phyloP scores from a whole-genome alignment of 2,113 vertebrate genomes.

The Aldabrachelys gigantea region DNA sequence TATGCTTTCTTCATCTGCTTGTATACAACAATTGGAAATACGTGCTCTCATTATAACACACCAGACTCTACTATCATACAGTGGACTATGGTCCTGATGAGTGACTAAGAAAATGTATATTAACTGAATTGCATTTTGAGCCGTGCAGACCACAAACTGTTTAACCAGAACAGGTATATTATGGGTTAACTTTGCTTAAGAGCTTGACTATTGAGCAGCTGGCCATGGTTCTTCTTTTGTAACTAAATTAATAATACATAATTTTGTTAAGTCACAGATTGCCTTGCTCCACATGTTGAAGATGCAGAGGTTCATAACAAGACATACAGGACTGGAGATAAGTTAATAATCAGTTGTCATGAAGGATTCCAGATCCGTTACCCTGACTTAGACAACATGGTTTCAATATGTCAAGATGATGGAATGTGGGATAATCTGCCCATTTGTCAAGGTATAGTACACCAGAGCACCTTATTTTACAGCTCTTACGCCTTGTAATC shows the following conservation, averaged over 20 bases:
- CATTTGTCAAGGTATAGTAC: constrained; percentile 85
- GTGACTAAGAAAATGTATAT: neutral
- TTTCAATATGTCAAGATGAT: constrained; percentile 83
- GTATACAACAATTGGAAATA: neutral
- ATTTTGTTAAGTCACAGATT: constrained; percentile 77
- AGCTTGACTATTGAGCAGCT: constrained; percentile 27
- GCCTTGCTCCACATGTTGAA: constrained; percentile 85
- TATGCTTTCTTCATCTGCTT: neutral
- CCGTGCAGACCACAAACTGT: neutral
- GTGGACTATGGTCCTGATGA: neutral
- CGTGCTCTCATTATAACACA: fast-evolving
- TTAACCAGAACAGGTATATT: constrained; percentile 17
- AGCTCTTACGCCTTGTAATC: constrained; percentile 2
- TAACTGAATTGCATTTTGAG: constrained; percentile 40
- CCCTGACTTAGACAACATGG: constrained; percentile 85
- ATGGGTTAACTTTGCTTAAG: constrained; percentile 18
- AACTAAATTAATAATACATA: constrained; percentile 35
- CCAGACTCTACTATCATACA: neutral
- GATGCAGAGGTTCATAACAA: constrained; percentile 86
- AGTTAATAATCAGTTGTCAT: constrained; percentile 84
- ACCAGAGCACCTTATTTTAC: neutral
- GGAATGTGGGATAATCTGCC: constrained; percentile 88
- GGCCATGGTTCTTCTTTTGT: neutral
- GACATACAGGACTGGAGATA: constrained; percentile 85
- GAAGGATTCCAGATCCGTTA: constrained; percentile 88